Evolutionary conservation across 2,113 vertebrate genomes (phyloP).

Genomic region (Fregata magnificens): DNA sequence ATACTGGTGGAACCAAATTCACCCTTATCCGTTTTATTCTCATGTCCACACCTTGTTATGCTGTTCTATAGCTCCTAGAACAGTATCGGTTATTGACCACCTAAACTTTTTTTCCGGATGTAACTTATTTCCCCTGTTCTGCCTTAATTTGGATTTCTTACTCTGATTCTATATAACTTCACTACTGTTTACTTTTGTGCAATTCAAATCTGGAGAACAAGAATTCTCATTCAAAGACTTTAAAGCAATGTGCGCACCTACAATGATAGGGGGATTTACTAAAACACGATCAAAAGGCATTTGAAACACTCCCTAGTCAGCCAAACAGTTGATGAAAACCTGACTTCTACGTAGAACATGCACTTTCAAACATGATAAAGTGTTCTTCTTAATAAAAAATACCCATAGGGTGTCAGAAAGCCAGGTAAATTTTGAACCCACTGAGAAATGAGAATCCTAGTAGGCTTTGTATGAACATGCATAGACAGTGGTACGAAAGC

Average conservation of each 20-base stretch:
- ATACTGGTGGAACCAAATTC: neutral
- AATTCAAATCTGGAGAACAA: neutral
- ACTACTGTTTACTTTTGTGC: neutral
- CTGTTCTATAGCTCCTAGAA: neutral
- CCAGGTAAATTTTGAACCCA: neutral
- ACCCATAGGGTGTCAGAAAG: neutral
- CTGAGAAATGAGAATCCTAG: neutral
- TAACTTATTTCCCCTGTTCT: neutral
- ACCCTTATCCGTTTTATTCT: neutral
- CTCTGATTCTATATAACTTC: neutral
- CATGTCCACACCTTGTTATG: neutral
- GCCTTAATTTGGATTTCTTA: neutral
- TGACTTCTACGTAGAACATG: neutral
- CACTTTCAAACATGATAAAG: neutral
- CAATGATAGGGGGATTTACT: neutral
- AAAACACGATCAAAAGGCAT: neutral
- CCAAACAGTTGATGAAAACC: neutral
- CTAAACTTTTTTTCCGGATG: neutral
- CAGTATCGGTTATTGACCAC: neutral
- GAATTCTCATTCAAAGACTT: neutral
- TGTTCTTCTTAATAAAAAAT: neutral
- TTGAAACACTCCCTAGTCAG: neutral
- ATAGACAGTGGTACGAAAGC: fast-evolving
- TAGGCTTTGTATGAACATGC: neutral
- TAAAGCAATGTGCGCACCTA: neutral